Base-by-base conservation (phyloP, 2,888 invertebrate species). In the Melieria omissa region DNA sequence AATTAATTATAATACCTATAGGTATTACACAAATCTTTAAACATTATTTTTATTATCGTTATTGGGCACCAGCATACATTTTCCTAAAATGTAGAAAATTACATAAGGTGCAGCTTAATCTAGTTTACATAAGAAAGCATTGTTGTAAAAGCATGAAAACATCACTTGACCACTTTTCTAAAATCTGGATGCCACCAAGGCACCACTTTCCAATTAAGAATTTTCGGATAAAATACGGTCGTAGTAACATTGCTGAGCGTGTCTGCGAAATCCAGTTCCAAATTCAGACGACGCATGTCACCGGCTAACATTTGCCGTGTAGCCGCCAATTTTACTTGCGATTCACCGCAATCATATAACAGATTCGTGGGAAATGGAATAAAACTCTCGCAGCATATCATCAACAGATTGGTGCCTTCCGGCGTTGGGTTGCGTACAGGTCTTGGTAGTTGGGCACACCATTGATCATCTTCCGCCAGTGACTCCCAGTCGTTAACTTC, bases 171-270 rank as follows among this genome's bases (percentile, higher is more conserved):
- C 64, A 82, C 81, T 62, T 73, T 80, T 62, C 79, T 78, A 67
- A 88, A 89, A 58, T 86, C 84, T 1, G 89, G 91, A 84, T 92
- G 90, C 93, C 93, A 92, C 92, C 92, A 93, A 77, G 92, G 90
- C 62, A 91, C 78, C 4, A 91, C 88, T 78, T 88, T 88, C 16
- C 88, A 87, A 78, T 88, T 88, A 60, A 88, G 83, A 49, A 91
- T 89, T 41, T 88, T 88, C 9, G 89, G 88, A 70, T 91, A 85
- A 54, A 88, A 83, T 9, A 90, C 85, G 16, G 88, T 84, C 8
- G 86, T 83, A 10, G 78, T 73, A 46, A 79, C 75, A 47, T 82
- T 78, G 5, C 85, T 78, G 4, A 82, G 83, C 1, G 77, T 64
- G 12, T 89, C 88, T 55, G 88, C 88, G 77, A 91, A 91, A 73